These are phyloP conservation scores for Sarotherodon lohbergeri DNA, from an alignment of 2,113 vertebrate species.

Conservation along the genomic window DNA sequence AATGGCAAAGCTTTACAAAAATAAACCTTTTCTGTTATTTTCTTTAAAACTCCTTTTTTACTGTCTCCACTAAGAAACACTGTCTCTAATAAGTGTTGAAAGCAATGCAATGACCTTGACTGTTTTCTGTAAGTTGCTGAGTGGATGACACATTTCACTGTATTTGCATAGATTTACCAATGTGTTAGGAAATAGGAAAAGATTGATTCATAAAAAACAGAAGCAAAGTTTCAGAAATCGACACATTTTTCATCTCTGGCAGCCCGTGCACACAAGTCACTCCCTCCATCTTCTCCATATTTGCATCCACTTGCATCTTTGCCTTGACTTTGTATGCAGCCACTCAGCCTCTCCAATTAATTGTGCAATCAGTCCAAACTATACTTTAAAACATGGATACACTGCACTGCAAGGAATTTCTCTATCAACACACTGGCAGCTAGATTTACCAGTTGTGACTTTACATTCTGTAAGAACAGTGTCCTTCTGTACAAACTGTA, in stretches of 20 bases:
- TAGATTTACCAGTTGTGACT: not conserved
- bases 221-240: not conserved
- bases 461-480: not conserved
- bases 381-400: not conserved
- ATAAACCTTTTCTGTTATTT: not conserved
- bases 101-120: not conserved
- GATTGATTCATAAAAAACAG: not conserved
- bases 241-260: not conserved
- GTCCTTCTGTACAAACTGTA: not conserved
- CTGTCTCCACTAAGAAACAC: not conserved
- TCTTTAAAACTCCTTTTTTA: not conserved
- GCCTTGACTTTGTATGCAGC: not conserved
- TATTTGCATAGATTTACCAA: not conserved
- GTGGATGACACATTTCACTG: not conserved
- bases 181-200: not conserved
- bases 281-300: not conserved
- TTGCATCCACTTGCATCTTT: not conserved
- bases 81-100: not conserved
- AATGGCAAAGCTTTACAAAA: not conserved
- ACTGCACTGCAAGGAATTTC: not conserved
- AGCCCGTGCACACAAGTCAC: not conserved
- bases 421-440: not conserved
- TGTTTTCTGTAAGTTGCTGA: not conserved
- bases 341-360: not conserved
- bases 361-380: not conserved